phyloP scores from a whole-genome alignment of 2,888 invertebrate species.

The Amblyjoppa proteus region DNA sequence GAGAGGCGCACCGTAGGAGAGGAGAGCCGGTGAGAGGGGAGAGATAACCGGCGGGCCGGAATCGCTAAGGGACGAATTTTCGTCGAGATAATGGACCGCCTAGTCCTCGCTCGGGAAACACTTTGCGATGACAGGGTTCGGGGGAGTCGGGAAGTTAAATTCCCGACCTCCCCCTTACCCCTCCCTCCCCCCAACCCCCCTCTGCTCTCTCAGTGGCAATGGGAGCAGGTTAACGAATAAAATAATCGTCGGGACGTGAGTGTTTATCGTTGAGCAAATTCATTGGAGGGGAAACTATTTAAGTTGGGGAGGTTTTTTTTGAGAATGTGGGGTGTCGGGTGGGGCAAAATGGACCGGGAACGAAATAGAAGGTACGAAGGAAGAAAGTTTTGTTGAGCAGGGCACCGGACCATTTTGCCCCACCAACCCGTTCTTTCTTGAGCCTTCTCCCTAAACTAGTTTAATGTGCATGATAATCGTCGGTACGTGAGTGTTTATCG shows the following conservation, averaged over 20 bases:
- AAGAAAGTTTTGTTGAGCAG: too few species aligned
- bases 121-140: constrained; percentile 65
- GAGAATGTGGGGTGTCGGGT: too few species aligned
- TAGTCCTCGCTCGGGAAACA: constrained; percentile 62
- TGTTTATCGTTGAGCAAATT: too few species aligned
- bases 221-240: background rate
- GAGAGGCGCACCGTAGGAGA: background rate
- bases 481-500: constrained; percentile 31
- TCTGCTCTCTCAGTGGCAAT: too few species aligned
- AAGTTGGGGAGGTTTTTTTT: background rate
- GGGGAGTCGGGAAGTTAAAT: constrained; percentile 15
- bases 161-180: background rate
- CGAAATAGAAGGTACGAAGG: too few species aligned
- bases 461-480: constrained; percentile 45
- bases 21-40: background rate
- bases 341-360: too few species aligned
- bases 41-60: constrained; percentile 26
- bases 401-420: too few species aligned
- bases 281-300: too few species aligned
- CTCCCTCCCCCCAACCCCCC: background rate
- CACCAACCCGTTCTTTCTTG: too few species aligned
- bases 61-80: constrained; percentile 64
- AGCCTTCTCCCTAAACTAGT: too few species aligned
- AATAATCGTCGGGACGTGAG: constrained; percentile 15
- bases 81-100: constrained; percentile 67